Conservation (phyloP, 1,140 invertebrate species). For the Drosophila sp. region DNA sequence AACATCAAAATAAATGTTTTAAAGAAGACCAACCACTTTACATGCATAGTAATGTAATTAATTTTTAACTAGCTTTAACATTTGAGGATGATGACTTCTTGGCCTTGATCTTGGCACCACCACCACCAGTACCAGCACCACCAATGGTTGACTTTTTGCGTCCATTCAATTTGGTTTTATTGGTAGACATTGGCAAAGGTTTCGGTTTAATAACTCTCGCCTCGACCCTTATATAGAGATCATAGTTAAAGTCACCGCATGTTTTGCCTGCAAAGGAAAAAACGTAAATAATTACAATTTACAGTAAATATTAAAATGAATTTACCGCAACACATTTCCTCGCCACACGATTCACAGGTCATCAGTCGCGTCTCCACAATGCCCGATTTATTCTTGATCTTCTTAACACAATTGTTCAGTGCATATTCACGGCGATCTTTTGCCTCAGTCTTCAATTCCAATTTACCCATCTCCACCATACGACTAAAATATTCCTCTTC, state of each 20-base stretch:
- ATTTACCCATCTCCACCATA: constrained; percentile 91
- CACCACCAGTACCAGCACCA: constrained; percentile 83
- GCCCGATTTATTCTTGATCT: constrained; percentile 90
- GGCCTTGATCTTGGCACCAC: constrained; percentile 84
- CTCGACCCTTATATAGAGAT: constrained; percentile 83
- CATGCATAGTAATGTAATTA: neutral
- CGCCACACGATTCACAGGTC: constrained; percentile 91
- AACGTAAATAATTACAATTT: neutral
- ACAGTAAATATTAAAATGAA: no score
- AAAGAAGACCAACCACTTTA: neutral
- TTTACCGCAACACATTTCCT: constrained; percentile 91
- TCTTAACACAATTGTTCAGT: constrained; percentile 87
- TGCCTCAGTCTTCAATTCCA: constrained; percentile 87
- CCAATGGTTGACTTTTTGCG: constrained; percentile 87
- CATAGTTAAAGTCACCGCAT: constrained; percentile 84
- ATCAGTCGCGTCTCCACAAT: constrained; percentile 90
- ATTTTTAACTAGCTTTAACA: constrained; percentile 33
- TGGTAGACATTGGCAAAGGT: constrained; percentile 53
- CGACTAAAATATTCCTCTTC: constrained; percentile 95
- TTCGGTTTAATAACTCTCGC: constrained; percentile 71
- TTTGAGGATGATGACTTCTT: constrained; percentile 55
- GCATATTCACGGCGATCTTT: constrained; percentile 86
- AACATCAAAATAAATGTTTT: neutral
- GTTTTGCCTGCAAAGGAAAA: constrained; percentile 71
- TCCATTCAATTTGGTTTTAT: constrained; percentile 75